Evolutionary conservation across 2,888 invertebrate species (phyloP).

Genomic region (Agonum fuliginosum): DNA sequence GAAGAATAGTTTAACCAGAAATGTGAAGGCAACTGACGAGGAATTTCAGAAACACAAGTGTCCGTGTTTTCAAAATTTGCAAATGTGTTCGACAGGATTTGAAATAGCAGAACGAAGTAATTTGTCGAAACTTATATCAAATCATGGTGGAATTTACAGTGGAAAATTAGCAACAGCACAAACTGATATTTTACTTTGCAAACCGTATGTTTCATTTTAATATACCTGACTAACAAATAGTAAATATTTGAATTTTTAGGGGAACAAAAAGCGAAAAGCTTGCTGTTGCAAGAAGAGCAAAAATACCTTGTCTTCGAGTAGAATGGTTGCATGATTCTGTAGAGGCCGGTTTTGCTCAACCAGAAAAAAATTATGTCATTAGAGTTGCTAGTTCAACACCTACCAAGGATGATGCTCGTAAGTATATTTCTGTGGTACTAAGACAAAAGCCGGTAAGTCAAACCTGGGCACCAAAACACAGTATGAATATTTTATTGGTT

Average conservation of each 20-base stretch:
- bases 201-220: constrained; percentile 72
- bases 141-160: constrained; percentile 81
- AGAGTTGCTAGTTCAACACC: constrained; percentile 83
- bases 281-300: constrained; percentile 75
- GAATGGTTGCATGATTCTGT: constrained; percentile 90
- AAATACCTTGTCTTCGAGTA: constrained; percentile 80
- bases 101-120: constrained; percentile 78
- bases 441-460: too few relatives aligned
- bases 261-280: constrained; percentile 84
- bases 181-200: constrained; percentile 76
- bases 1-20: constrained; percentile 79
- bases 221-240: constrained; percentile 40
- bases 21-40: constrained; percentile 78
- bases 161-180: constrained; percentile 73
- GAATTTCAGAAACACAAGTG: constrained; percentile 79
- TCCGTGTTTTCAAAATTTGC: constrained; percentile 85
- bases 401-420: constrained; percentile 73
- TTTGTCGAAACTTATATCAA: constrained; percentile 80
- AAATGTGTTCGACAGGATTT: constrained; percentile 87
- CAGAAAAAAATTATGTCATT: constrained; percentile 77
- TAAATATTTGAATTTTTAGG: constrained; percentile 71
- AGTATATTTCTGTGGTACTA: too few relatives aligned
- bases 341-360: constrained; percentile 81
- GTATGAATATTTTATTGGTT: too few relatives aligned
- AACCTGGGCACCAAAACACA: too few relatives aligned